Evolutionary conservation across 2,797 vertebrate genomes (phyloP).

Genomic region (Cuniculus paca): DNA sequence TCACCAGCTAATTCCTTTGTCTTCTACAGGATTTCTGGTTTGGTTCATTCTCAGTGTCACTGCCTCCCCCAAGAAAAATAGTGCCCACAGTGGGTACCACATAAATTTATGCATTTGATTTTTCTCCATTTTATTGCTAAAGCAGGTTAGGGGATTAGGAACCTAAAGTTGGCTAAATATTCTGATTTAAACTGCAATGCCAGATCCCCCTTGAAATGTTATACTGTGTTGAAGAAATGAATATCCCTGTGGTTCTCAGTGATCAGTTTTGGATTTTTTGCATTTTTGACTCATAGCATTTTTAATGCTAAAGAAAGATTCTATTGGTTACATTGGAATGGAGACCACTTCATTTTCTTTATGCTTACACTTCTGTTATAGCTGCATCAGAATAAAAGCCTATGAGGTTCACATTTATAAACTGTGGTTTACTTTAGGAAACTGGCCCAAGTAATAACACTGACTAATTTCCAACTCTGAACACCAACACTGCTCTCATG

Average conservation of each 20-base stretch:
- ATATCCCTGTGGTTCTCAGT: too few species aligned
- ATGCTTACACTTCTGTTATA: background rate
- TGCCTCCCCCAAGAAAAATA: background rate
- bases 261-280: background rate
- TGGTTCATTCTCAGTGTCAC: background rate
- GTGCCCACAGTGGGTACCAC: fast-evolving
- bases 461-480: background rate
- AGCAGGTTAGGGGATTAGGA: background rate
- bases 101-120: fast-evolving
- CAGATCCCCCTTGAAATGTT: background rate
- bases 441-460: fast-evolving
- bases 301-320: background rate
- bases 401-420: fast-evolving
- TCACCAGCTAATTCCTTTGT: background rate
- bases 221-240: background rate
- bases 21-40: fast-evolving
- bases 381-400: background rate
- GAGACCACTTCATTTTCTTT: background rate
- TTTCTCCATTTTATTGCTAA: background rate
- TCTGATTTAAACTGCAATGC: background rate
- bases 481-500: background rate
- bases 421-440: background rate
- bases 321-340: background rate
- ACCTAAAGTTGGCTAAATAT: background rate
- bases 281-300: background rate